Evolutionary conservation across 2,113 vertebrate genomes (phyloP), one percentile per base, ranked within the genome.

Genomic region (Gobiocypris rarus): DNA sequence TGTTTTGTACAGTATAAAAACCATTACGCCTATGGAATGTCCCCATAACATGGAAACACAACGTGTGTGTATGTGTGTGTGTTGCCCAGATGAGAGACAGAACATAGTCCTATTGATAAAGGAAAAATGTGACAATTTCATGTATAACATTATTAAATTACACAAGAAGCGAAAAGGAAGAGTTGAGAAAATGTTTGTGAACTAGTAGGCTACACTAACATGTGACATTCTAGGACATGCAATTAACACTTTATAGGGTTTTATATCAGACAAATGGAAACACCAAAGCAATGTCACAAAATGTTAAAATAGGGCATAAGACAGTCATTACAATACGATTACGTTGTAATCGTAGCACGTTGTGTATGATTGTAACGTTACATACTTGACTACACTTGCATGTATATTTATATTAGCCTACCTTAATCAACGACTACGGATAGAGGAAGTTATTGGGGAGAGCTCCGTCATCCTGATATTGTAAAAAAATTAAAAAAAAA

Each of bases 201-300:
- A n/a, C n/a, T n/a, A n/a, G n/a, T n/a, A n/a, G n/a, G n/a, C n/a
- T n/a, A n/a, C n/a, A n/a, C n/a, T n/a, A n/a, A n/a, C n/a, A n/a
- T n/a, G n/a, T n/a, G n/a, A n/a, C n/a, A n/a, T n/a, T n/a, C n/a
- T n/a, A n/a, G n/a, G n/a, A n/a, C n/a, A 59, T 26, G 10, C 58
- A 61, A 11, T 61, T 26, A 61, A 24, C 58, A 61, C 10, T 24
- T 61, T 61, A 61, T 26, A 61, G 11, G 9, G 58, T 61, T 61
- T 61, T 61, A 26, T 61, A 61, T 61, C 58, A 59, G 56, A 59
- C n/a, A 61, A 61, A 61, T 26, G 24, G 58, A 61, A 61, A 61
- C 58, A 61, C 24, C 24, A 61, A 61, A 61, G 9, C 24, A 59
- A 24, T 59, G n/a, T 61, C 58, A 61, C 24, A 14, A 13, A 59